A percentile compares a stretch with the other conserved stretches of the same genome.
Evolutionary conservation across 2,113 vertebrate genomes (phyloP).

Genomic region (Zosterops pallidus): DNA sequence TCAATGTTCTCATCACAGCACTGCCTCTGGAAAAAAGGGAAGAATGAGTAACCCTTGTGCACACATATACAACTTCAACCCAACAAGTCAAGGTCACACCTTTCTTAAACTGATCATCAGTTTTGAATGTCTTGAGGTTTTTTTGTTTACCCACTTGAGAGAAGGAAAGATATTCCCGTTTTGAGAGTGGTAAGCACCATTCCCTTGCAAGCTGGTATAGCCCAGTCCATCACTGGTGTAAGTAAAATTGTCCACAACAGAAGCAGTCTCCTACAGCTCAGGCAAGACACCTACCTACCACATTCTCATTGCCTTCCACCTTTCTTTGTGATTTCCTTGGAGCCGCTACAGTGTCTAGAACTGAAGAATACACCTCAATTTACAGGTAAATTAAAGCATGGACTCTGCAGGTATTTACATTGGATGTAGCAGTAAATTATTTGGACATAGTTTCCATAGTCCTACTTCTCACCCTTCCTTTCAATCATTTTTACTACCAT

Average conservation of each 20-base stretch:
- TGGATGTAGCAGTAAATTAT: not conserved
- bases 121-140: not conserved
- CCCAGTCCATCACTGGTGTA: not conserved
- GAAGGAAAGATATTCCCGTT: not conserved
- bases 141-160: not conserved
- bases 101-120: not conserved
- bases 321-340: not conserved
- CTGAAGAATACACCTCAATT: not conserved
- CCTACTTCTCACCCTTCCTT: not conserved
- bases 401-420: not conserved
- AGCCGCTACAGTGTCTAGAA: not conserved
- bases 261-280: not conserved
- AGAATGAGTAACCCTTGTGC: not conserved
- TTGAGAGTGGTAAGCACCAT: not conserved
- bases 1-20: not conserved
- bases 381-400: not conserved
- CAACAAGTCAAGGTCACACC: not conserved
- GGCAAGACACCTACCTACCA: not conserved
- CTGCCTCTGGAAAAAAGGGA: not conserved
- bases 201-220: not conserved
- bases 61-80: not conserved
- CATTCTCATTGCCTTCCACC: not conserved
- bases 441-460: not conserved
- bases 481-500: not conserved
- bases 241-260: not conserved